Percentiles rank a stretch among this genome's conserved stretches.
phyloP scores from a whole-genome alignment of 2,888 invertebrate genomes.

The Ashinkailepas kermadecensis region DNA sequence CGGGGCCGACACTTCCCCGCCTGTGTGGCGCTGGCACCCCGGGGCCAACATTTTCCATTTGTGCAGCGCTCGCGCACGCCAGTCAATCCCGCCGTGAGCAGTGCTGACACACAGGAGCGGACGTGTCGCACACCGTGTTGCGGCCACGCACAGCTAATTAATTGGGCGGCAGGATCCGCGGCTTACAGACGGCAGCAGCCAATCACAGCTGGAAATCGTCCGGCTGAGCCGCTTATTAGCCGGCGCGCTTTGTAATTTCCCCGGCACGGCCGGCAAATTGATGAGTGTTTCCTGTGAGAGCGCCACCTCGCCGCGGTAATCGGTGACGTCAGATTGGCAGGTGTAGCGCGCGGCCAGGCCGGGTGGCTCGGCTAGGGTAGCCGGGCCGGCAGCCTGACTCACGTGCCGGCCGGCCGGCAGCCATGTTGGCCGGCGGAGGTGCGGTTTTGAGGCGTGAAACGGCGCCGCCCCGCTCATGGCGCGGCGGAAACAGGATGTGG shows the following conservation, averaged over 20 bases:
- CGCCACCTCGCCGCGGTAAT: background rate
- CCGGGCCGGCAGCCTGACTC: too few species aligned
- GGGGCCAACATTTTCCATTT: too few species aligned
- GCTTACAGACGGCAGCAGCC: background rate
- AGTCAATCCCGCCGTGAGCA: too few species aligned
- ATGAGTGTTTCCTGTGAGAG: background rate
- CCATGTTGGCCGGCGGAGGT: background rate
- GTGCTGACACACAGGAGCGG: background rate
- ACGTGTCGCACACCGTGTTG: background rate
- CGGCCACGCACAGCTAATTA: background rate
- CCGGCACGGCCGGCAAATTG: background rate
- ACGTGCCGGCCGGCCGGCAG: background rate
- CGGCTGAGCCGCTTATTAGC: conserved; percentile 16
- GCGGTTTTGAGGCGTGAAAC: too few species aligned
- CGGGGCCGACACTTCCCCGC: too few species aligned
- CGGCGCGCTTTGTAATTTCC: conserved; percentile 10
- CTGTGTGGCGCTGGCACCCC: too few species aligned
- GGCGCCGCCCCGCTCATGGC: too few species aligned
- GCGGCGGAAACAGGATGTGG: background rate
- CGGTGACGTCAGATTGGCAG: background rate
- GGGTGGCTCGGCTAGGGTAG: too few species aligned
- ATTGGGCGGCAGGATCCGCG: background rate
- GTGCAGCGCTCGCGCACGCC: too few species aligned
- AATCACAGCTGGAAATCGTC: background rate
- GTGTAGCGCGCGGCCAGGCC: background rate